Base-by-base conservation (phyloP, 2,113 vertebrate genomes). In the Eptesicus fuscus region DNA sequence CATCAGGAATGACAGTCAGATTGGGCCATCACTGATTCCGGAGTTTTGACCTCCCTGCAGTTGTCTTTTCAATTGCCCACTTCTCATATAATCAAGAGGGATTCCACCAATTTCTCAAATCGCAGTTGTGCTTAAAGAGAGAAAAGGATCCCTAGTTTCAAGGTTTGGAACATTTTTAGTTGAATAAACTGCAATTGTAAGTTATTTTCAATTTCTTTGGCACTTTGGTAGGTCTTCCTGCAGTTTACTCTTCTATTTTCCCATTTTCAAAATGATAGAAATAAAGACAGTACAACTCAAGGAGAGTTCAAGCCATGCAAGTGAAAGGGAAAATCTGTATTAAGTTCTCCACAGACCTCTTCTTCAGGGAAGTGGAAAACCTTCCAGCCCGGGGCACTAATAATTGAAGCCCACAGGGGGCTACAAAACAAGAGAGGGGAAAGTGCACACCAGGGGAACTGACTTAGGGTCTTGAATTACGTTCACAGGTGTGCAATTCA, bases 181-280 rank as follows among this genome's bases (percentile, higher is more conserved):
- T 88, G 40, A 91, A 88, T 65, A 95, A 80, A 35, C 16, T 56
- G 67, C 23, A 84, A 35, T 70, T 69, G 42, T 80, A 89, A 74
- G 37, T 92, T 86, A 90, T 90, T 95, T 92, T 90, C 71, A 74
- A 88, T 73, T 84, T 80, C 56, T 51, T 71, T 93, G 56, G 35
- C 42, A 90, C 20, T 35, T 93, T 70, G 56, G 73, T 84, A 73
- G 22, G 23, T 61, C 18, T 74, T 51, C 69, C 28, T 92, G 56
- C 28, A 53, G 78, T 93, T 93, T 73, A 56, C 22, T 44, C n/a
- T 88, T 87, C 77, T 63, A 91, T 90, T 90, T 90, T 59, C 32
- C 56, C 25, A 76, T 71, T 96, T 94, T 84, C 73, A 77, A 91
- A 92, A 86, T 88, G 93, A 79, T 59, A 94, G 53, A 90, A 93